These are phyloP conservation scores for Lasaia peninsularis DNA, from an alignment of 1,140 invertebrate genomes.

Conservation along the genomic window DNA sequence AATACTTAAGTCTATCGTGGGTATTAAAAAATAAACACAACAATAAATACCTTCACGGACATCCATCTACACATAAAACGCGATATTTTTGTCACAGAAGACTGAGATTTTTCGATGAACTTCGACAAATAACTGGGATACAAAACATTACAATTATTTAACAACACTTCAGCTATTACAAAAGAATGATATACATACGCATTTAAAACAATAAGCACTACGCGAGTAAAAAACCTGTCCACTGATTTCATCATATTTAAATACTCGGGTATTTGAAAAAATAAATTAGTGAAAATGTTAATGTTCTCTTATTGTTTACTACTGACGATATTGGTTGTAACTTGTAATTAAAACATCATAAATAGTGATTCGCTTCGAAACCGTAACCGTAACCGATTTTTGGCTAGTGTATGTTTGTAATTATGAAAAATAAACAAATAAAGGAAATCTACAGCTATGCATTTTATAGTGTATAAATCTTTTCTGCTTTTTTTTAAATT, in stretches of 20 bases:
- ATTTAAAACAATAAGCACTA: conserved; percentile 51
- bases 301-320: too few relatives aligned
- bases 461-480: too few relatives aligned
- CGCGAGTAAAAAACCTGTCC: conserved; percentile 35
- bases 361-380: too few relatives aligned
- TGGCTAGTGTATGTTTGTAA: too few relatives aligned
- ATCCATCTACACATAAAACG: conserved; percentile 10
- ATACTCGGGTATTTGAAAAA: background rate
- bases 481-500: too few relatives aligned
- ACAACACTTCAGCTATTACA: conserved; percentile 54
- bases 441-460: too few relatives aligned
- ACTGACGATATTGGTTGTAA: too few relatives aligned
- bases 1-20: too few relatives aligned
- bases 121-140: conserved; percentile 49
- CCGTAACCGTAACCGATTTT: too few relatives aligned
- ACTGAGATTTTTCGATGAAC: conserved; percentile 25
- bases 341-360: too few relatives aligned
- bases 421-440: too few relatives aligned
- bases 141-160: conserved; percentile 52
- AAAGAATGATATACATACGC: conserved; percentile 55
- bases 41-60: background rate
- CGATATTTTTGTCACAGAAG: conserved; percentile 21
- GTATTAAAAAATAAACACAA: background rate
- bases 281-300: too few relatives aligned
- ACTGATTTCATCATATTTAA: background rate